Conservation (phyloP, 2,113 vertebrate species). For the Oxygymnocypris stewartii region DNA sequence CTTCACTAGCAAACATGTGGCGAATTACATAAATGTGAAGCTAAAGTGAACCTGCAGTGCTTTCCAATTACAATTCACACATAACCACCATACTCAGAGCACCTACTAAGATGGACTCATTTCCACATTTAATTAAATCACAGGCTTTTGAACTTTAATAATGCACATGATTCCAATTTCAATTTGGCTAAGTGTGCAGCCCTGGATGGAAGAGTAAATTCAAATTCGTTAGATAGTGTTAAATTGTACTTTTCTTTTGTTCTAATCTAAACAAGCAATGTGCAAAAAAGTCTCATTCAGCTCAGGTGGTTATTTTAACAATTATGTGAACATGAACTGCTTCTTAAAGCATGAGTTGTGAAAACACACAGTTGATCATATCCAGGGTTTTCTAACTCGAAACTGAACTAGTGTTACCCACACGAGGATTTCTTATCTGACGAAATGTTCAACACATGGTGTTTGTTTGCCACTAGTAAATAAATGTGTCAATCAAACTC, state of each 20-base stretch:
- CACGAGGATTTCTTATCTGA: background rate
- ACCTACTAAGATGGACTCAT: background rate
- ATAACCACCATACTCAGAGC: background rate
- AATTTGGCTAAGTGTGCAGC: background rate
- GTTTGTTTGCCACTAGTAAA: background rate
- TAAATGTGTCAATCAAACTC: constrained; percentile 58
- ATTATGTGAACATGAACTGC: background rate
- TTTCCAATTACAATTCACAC: background rate
- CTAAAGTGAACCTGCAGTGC: background rate
- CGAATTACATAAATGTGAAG: background rate
- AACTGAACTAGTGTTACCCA: background rate
- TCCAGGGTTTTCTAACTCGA: background rate
- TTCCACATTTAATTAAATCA: background rate
- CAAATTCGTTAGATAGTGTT: background rate
- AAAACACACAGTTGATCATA: background rate
- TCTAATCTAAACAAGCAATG: background rate
- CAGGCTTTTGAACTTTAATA: background rate
- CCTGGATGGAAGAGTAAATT: background rate
- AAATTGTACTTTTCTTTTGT: background rate
- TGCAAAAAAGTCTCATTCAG: background rate
- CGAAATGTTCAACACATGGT: background rate
- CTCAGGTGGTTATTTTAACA: background rate
- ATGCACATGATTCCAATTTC: background rate
- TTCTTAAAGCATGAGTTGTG: background rate
- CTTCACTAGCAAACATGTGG: constrained; percentile 3